Base-by-base conservation (phyloP, 2,888 invertebrate genomes). In the Oligia latruncula region DNA sequence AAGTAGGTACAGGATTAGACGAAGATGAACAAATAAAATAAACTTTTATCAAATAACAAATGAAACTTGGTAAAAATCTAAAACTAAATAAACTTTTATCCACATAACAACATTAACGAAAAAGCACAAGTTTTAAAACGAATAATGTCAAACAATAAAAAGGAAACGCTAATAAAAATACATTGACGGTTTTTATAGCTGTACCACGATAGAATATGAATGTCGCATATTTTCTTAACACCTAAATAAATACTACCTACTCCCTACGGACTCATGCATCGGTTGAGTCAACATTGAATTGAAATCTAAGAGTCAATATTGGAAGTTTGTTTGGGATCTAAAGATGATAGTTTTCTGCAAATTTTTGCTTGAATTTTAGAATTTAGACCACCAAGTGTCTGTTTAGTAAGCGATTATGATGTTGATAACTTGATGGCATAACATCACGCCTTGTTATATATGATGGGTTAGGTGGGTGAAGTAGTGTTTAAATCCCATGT, bases 191-290 rank as follows among this genome's bases (percentile, higher is more conserved):
- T 84, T 81, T 89, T 83, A 88, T 82, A 72, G 81, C 73, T 23
- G 23, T 70, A 79, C 60, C 49, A 43, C 68, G 64, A 77, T 23
- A n/a, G 76, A 86, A 88, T 86, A 86, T 73, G 67, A 81, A 85
- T 81, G 74, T 82, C 74, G 74, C 68, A 71, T 84, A 83, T 88
- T 83, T 89, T 87, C 87, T 78, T 78, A 79, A 82, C 81, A 84
- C 88, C 85, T 85, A 88, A 88, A 86, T 81, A 90, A 90, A 89
- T 81, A 87, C 71, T 73, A 71, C 82, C 71, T 73, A 71, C 82
- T 82, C 80, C 78, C 66, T 60, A 65, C 43, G 49, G 68, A 79
- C 77, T 78, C 67, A 72, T 77, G 67, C 71, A 78, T 74, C 55
- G 70, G 78, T 81, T 77, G 77, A 71, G 72, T 84, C 79, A 84